Evolutionary conservation across 1,140 invertebrate species (phyloP), one percentile per base, ranked within the genome.

Genomic region (Penaeus japonicus): DNA sequence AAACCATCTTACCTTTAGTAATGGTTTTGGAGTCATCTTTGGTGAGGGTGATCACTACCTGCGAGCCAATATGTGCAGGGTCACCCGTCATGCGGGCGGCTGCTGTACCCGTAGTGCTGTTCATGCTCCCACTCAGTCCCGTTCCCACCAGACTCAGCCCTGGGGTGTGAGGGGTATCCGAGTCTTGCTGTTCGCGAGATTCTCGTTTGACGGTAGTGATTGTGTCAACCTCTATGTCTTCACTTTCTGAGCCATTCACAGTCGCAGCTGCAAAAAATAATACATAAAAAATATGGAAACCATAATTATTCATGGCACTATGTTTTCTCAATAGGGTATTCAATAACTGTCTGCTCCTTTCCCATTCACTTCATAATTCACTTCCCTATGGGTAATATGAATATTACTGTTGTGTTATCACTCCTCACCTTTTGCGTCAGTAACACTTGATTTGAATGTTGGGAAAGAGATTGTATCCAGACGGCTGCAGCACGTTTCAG

Each of bases 401-500:
- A 0, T 47, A 15, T 12, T 15, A 47, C 10, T 15, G 1, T 4
- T 17, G 18, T 1, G 12, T 27, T n/a, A 10, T 35, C 12, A 79
- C 24, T 35, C 4, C 5, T 4, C 22, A 89, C 87, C 87, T 77
- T 77, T 89, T 22, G 87, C 87, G 85, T 89, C 70, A 22, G 70
- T 79, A 24, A 89, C 83, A 85, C 87, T 89, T 17, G 87, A 83
- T 32, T 92, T 97, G 95, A 93, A 98, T 98, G 20, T 97, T 94
- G 0, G 97, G 96, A 92, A 99, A 97, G 62, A 95, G 92, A 89
- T 96, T 94, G 75, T 93, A 93, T 96, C 95, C 4, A 96, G 92
- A 20, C 94, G 93, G 89, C 95, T 96, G 90, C 95, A 96, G 92
- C 96, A 97, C 87, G 96, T 95, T 83, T 95, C 95, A 0, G 94